phyloP scores from a whole-genome alignment of 2,888 invertebrate species.

The Xylota sylvarum region DNA sequence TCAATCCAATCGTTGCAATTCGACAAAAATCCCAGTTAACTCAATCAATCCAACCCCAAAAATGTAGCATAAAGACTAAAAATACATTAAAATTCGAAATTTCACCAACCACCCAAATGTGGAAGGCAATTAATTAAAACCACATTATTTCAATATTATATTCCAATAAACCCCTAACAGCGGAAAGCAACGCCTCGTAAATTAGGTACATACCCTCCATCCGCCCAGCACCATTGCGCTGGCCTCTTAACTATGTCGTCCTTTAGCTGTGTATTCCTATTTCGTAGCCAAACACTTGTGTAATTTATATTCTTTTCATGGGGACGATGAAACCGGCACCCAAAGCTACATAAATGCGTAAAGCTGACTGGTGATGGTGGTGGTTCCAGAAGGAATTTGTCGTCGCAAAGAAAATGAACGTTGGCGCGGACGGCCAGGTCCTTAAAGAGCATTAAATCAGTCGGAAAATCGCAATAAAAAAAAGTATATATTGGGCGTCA shows the following conservation, averaged over 20 bases:
- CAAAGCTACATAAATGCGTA: slow-evolving; percentile 53
- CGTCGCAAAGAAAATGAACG: slow-evolving; percentile 59
- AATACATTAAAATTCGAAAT: slow-evolving; percentile 49
- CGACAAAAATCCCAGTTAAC: not conserved
- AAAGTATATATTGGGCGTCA: slow-evolving; percentile 79
- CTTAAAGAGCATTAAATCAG: slow-evolving; percentile 79
- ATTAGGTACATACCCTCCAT: slow-evolving; percentile 58
- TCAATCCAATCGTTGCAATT: too few species aligned
- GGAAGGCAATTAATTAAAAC: slow-evolving; percentile 73
- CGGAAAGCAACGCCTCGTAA: slow-evolving; percentile 75
- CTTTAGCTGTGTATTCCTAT: slow-evolving; percentile 40
- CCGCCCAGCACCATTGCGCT: slow-evolving; percentile 17
- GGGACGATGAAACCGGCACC: slow-evolving; percentile 50
- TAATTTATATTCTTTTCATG: slow-evolving; percentile 74
- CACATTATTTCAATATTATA: slow-evolving; percentile 76
- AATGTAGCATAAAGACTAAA: slow-evolving; percentile 2
- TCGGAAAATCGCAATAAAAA: slow-evolving; percentile 80
- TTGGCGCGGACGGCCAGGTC: slow-evolving; percentile 51
- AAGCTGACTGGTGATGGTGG: slow-evolving; percentile 48
- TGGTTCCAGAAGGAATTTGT: slow-evolving; percentile 35
- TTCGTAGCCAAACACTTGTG: slow-evolving; percentile 72
- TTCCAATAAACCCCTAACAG: slow-evolving; percentile 66
- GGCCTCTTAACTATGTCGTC: slow-evolving; percentile 20
- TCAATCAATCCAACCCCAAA: not conserved
- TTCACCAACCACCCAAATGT: slow-evolving; percentile 27